Percentiles rank a stretch among this genome's conserved stretches.
Conservation (phyloP, 2,113 vertebrate genomes). For the Pelecanoides urinatrix region DNA sequence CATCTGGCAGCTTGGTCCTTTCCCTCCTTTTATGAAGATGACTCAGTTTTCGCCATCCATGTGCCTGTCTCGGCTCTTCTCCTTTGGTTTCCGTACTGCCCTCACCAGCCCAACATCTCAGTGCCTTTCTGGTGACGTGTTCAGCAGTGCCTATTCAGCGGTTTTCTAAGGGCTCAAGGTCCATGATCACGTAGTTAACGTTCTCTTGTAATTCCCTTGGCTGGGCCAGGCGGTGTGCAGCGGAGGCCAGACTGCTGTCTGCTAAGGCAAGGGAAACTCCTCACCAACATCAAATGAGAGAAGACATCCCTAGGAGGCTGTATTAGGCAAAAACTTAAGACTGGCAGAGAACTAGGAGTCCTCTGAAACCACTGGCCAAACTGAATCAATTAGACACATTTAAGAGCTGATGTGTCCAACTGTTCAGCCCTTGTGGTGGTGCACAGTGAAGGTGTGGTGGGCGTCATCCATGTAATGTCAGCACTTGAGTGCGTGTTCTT, state of each 20-base stretch:
- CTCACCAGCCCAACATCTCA: not conserved
- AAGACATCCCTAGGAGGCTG: not conserved
- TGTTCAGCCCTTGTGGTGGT: not conserved
- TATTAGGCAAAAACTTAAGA: not conserved
- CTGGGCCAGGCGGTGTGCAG: fast-evolving
- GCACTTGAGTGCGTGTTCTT: not conserved
- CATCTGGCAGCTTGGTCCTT: not conserved
- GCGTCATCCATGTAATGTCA: not conserved
- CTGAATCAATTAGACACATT: not conserved
- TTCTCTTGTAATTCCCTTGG: not conserved
- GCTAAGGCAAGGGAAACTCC: not conserved
- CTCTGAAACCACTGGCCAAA: not conserved
- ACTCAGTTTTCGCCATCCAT: not conserved
- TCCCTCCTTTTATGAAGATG: not conserved
- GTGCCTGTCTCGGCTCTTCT: not conserved
- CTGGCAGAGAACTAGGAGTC: not conserved
- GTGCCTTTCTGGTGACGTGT: not conserved
- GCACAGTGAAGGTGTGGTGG: not conserved
- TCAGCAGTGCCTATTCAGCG: not conserved
- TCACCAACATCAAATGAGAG: not conserved
- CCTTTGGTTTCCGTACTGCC: not conserved
- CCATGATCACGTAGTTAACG: not conserved
- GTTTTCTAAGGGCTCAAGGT: not conserved
- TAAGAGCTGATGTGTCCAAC: not conserved
- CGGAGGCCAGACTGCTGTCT: not conserved